Evolutionary conservation across 1,140 invertebrate genomes (phyloP).

Genomic region (Camponotus pennsylvanicus): DNA sequence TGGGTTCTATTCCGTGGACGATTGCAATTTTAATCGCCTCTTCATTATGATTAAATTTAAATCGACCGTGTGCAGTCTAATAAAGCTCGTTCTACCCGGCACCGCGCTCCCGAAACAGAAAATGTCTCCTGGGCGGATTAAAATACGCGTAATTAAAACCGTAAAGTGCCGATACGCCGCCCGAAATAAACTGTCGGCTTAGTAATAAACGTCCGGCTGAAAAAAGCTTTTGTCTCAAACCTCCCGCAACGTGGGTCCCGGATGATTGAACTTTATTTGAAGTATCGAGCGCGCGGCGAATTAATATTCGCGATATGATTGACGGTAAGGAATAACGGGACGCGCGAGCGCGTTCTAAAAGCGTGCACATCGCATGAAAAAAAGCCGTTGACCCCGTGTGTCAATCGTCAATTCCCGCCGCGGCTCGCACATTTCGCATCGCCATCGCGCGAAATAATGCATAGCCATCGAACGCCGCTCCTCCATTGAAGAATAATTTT

Average conservation of each 20-base stretch:
- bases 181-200: slow-evolving; percentile 81
- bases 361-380: slow-evolving; percentile 50
- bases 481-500: slow-evolving; percentile 62
- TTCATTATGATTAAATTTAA: slow-evolving; percentile 86
- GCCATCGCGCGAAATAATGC: slow-evolving; percentile 64
- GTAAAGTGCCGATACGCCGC: slow-evolving; percentile 81
- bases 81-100: slow-evolving; percentile 79
- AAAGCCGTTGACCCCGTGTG: slow-evolving; percentile 71
- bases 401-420: slow-evolving; percentile 42
- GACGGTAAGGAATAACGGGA: slow-evolving; percentile 71
- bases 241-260: slow-evolving; percentile 1
- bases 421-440: slow-evolving; percentile 30
- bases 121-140: slow-evolving; percentile 80
- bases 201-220: slow-evolving; percentile 77
- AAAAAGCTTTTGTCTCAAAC: slow-evolving; percentile 82
- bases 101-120: slow-evolving; percentile 74
- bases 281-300: slow-evolving; percentile 77
- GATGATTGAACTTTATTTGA: slow-evolving; percentile 83
- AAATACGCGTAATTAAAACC: slow-evolving; percentile 84
- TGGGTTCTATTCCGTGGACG: slow-evolving; percentile 83
- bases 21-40: slow-evolving; percentile 86
- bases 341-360: slow-evolving; percentile 64
- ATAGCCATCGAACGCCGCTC: slow-evolving; percentile 49
- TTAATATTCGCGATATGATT: slow-evolving; percentile 76
- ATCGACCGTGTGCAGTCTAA: slow-evolving; percentile 80